Conservation (phyloP, 2,113 vertebrate genomes). For the Cyanoderma ruficeps region DNA sequence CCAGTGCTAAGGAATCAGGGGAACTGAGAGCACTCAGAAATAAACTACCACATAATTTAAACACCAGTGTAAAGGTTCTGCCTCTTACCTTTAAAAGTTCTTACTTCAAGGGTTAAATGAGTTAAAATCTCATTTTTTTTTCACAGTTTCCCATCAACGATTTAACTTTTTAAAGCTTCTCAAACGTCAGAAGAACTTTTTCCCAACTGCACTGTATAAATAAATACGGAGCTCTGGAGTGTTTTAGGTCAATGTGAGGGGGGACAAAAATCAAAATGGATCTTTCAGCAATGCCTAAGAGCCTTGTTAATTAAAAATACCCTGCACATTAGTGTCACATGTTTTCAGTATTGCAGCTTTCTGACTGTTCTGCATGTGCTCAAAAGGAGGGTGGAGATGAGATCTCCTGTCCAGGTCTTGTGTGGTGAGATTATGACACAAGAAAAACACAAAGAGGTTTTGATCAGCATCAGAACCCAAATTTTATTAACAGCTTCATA, state of each 20-base stretch:
- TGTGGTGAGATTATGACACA: neutral
- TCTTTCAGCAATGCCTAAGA: neutral
- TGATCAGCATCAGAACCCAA: neutral
- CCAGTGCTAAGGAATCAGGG: neutral
- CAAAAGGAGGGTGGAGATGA: neutral
- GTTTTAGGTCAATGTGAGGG: neutral
- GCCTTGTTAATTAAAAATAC: neutral
- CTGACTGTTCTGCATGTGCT: neutral
- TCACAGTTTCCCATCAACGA: neutral
- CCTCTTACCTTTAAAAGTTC: neutral
- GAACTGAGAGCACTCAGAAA: neutral
- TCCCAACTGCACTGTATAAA: neutral
- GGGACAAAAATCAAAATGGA: neutral
- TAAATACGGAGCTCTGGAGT: neutral
- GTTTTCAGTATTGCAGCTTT: neutral
- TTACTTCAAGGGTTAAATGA: neutral
- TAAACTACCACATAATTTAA: neutral
- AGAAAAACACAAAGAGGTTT: neutral
- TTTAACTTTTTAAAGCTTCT: neutral
- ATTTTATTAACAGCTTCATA: neutral
- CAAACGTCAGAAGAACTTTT: neutral
- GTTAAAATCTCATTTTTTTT: neutral
- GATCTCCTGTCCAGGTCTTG: neutral
- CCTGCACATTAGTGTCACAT: neutral
- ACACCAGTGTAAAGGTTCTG: neutral